These are phyloP conservation scores for Notodonta dromedarius DNA, from an alignment of 2,888 invertebrate species.

Conservation along the genomic window DNA sequence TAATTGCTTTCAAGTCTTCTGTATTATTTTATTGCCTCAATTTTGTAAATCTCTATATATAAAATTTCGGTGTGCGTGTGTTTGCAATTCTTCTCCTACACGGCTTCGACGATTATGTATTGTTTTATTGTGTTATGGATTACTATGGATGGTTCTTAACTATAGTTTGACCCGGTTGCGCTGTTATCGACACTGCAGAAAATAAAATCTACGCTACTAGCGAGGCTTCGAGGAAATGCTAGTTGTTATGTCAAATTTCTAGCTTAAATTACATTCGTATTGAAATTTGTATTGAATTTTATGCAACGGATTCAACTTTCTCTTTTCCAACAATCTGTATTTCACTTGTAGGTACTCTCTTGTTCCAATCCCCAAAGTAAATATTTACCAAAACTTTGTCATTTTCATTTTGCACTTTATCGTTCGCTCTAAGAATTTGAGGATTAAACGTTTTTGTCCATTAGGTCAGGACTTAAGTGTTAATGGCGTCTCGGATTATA, in stretches of 20 bases:
- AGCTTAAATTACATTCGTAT: too few species aligned
- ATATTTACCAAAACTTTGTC: constrained; percentile 41
- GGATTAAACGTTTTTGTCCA: constrained; percentile 82
- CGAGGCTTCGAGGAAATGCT: background rate
- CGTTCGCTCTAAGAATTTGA: constrained; percentile 59
- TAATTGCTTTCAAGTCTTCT: background rate
- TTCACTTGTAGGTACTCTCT: background rate
- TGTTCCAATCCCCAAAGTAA: constrained; percentile 6
- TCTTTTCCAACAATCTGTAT: background rate
- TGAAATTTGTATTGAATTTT: background rate
- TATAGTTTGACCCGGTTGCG: too few species aligned
- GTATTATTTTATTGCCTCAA: too few species aligned
- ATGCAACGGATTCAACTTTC: background rate
- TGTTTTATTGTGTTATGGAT: too few species aligned
- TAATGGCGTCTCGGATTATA: constrained; percentile 79
- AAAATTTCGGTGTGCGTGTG: too few species aligned
- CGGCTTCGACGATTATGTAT: too few species aligned
- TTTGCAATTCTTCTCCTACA: too few species aligned
- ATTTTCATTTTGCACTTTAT: constrained; percentile 62
- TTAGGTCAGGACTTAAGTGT: constrained; percentile 75
- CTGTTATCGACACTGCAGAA: too few species aligned
- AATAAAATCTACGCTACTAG: too few species aligned
- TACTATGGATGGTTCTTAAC: too few species aligned
- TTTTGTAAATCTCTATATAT: too few species aligned
- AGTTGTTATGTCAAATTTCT: background rate